Conservation (phyloP, 2,888 invertebrate species). For the Eupithecia inturbata region DNA sequence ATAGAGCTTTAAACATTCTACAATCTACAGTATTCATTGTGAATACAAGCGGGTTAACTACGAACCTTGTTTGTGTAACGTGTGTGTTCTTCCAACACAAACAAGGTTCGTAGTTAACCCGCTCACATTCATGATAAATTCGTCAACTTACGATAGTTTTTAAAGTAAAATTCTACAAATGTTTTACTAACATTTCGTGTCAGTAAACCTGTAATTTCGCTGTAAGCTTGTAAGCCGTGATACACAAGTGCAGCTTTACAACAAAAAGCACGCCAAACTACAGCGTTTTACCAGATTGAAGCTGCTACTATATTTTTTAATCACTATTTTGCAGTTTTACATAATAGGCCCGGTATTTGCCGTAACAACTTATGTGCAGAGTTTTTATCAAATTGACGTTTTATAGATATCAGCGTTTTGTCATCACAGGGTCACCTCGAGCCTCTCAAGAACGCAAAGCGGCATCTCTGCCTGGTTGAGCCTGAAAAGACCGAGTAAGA, state of each 20-base stretch:
- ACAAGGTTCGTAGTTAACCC: neutral
- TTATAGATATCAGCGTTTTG: constrained; percentile 4
- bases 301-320: no score
- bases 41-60: neutral
- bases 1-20: neutral
- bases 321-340: no score
- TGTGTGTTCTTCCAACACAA: neutral
- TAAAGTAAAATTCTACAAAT: neutral
- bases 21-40: neutral
- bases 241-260: neutral
- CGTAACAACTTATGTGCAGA: neutral
- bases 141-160: neutral
- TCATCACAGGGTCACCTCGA: constrained; percentile 3
- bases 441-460: constrained; percentile 47
- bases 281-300: no score
- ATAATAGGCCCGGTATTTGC: neutral
- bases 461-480: constrained; percentile 20
- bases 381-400: neutral
- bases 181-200: neutral
- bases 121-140: neutral
- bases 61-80: neutral
- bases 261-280: neutral
- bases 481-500: constrained; percentile 2
- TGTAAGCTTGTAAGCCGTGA: neutral
- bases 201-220: no score